phyloP scores from a whole-genome alignment of 2,113 vertebrate species.

The Panurus biarmicus region DNA sequence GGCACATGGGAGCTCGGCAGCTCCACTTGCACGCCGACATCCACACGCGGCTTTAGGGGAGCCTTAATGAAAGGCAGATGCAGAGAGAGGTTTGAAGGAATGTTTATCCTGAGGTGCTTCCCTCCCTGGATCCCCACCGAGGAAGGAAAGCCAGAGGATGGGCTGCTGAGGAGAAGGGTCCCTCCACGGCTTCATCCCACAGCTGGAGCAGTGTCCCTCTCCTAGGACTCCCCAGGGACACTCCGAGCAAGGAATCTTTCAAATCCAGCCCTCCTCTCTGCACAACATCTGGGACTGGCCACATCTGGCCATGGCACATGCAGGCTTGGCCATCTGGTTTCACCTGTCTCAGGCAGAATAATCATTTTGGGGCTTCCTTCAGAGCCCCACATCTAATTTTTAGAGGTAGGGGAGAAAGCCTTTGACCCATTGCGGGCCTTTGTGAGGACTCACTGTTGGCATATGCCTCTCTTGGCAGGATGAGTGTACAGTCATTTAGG shows the following conservation, averaged over 20 bases:
- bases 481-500: background rate
- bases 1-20: fast-evolving
- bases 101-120: background rate
- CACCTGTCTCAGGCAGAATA: background rate
- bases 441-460: background rate
- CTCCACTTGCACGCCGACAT: fast-evolving
- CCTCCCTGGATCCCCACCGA: fast-evolving
- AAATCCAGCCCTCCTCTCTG: background rate
- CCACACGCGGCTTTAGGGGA: fast-evolving
- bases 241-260: background rate
- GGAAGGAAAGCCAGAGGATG: background rate
- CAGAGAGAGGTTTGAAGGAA: fast-evolving
- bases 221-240: background rate
- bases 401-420: background rate
- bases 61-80: background rate
- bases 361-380: background rate
- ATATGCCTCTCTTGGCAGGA: background rate
- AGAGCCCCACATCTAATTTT: background rate
- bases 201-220: background rate
- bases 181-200: background rate
- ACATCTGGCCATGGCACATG: fast-evolving
- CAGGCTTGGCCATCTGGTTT: background rate
- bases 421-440: background rate
- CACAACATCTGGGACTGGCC: background rate
- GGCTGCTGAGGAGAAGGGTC: background rate